A percentile compares a stretch with the other conserved stretches of the same genome.
Evolutionary conservation across 2,797 vertebrate genomes (phyloP).

Genomic region (Dicrostonyx torquatus): DNA sequence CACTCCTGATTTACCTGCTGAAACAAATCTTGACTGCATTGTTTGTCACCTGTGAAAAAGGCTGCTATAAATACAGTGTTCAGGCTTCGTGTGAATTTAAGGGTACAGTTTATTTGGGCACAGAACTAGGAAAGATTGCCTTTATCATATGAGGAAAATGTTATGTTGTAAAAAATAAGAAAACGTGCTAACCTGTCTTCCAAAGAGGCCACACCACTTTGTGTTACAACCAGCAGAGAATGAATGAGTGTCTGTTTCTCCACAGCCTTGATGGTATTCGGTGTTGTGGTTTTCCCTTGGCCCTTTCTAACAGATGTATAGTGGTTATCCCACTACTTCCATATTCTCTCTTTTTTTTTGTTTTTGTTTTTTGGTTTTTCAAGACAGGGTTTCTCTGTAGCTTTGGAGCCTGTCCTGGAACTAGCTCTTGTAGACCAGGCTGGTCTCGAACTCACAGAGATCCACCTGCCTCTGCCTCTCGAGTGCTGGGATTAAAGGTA

Average conservation of each 20-base stretch:
- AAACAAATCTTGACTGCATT: background rate
- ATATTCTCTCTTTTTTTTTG: too few relatives aligned
- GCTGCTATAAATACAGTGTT: background rate
- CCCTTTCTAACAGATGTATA: background rate
- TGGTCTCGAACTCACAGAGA: too few relatives aligned
- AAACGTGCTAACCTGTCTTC: background rate
- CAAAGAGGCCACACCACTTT: background rate
- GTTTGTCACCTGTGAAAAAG: constrained; percentile 25
- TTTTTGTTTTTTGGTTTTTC: too few relatives aligned
- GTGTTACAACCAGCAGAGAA: background rate
- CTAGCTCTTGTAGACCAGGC: too few relatives aligned
- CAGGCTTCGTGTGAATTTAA: background rate
- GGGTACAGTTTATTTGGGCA: background rate
- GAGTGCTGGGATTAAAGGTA: too few relatives aligned
- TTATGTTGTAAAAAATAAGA: background rate
- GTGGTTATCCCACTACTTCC: background rate
- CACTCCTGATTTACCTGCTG: background rate
- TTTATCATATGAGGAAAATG: background rate
- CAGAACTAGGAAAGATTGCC: background rate
- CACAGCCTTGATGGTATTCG: background rate
- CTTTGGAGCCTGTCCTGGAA: too few relatives aligned
- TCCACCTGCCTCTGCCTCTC: too few relatives aligned
- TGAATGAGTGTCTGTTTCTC: background rate
- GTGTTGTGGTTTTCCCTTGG: background rate
- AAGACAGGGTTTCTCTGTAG: too few relatives aligned